Evolutionary conservation across 2,797 vertebrate genomes (phyloP).

Genomic region (Sciurus vulgaris): DNA sequence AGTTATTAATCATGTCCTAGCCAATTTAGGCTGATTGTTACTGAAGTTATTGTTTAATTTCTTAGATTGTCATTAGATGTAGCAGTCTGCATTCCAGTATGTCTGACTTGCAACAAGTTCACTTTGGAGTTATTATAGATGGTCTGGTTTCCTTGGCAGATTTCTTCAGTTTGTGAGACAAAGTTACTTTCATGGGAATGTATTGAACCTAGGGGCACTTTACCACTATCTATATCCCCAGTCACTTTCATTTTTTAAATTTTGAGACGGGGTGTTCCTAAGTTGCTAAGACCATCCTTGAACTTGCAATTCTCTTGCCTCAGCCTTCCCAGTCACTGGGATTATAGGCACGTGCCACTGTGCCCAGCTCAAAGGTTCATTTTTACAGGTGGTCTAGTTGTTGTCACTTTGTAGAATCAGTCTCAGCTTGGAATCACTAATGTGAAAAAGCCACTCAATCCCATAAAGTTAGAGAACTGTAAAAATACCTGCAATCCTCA

Average conservation of each 20-base stretch:
- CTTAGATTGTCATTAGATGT: background rate
- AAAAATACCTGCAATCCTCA: background rate
- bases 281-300: too few species aligned
- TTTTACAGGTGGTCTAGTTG: background rate
- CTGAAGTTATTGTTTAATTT: background rate
- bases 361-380: background rate
- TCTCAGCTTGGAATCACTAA: background rate
- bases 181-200: background rate
- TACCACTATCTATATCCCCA: too few species aligned
- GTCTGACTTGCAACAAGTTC: background rate
- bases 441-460: background rate
- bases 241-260: too few species aligned
- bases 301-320: too few species aligned
- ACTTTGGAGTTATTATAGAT: background rate
- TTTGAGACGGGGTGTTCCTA: too few species aligned
- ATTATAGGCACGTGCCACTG: too few species aligned
- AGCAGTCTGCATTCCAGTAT: background rate
- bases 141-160: background rate
- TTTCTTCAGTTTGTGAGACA: background rate
- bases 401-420: background rate
- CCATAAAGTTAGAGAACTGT: background rate
- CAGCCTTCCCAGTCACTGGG: too few species aligned
- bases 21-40: background rate
- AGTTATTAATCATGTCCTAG: background rate
- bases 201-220: too few species aligned